Base-by-base conservation (phyloP, 2,888 invertebrate genomes). In the Macrophya alboannulata region DNA sequence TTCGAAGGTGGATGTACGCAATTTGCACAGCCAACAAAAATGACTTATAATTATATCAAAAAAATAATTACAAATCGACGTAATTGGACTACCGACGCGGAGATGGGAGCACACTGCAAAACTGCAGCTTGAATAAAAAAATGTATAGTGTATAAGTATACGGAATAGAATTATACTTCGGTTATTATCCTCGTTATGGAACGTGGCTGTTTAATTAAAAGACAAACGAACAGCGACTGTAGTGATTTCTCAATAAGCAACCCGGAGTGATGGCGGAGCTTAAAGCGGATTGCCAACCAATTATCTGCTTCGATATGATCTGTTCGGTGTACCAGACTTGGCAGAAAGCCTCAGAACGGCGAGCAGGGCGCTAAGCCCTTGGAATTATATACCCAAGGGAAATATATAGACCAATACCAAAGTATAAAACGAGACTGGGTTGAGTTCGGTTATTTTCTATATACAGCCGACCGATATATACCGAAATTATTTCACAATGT, bases 271-370 rank as follows among this genome's bases (percentile, higher is more conserved):
- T 45, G 71, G 83, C 68, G 86, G 88, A 87, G 86, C 88, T 87
- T 87, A 90, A 88, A 91, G 90, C 90, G 92, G 92, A 92, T 92
- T 92, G 91, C 89, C 90, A 91, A 90, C 91, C 93, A 93, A 93
- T 92, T 92, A 92, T 92, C 93, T 92, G 90, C 92, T 90, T 89
- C 90, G 92, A 93, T 92, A 92, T 91, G 91, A 92, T 92, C 92
- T 92, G 81, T 83, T 83, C 83, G 9, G 37, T 71, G 83, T 68
- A 48, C 48, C 83, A 81, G 83, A 71, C 71, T 68, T 15, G 31
- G 45, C 59, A 62, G 68, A 83, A 83, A 71, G 71, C 83, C 83
- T 37, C 31, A 45, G 83, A 83, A 83, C 71, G 83, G 12, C 48
- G 83, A 43, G 83, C 83, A 40, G 83, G 83, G 83, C 83, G 83